Evolutionary conservation across 2,888 invertebrate genomes (phyloP), one percentile per base, ranked within the genome.

Genomic region (Autographa gamma): DNA sequence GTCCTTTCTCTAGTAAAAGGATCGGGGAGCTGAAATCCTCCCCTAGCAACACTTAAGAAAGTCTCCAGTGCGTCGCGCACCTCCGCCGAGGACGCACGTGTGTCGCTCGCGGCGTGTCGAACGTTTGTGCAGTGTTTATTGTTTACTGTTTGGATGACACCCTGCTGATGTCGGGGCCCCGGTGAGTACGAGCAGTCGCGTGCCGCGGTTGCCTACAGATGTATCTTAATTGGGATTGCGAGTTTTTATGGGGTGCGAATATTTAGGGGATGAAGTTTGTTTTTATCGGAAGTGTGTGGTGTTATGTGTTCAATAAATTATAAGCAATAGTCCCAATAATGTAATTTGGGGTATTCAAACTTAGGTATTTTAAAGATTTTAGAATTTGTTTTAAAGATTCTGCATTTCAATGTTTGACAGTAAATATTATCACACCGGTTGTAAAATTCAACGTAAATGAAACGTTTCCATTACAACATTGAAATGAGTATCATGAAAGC

Each of bases 11-110:
- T n/a, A 6, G 5, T 14, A 31, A 31, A 38, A 43, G 73, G 52
- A 34, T 48, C 14, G 18, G 59, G 73, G 67, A 62, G 8, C 19
- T 14, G 1, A 13, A 48, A 74, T 18, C 59, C 66, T 34, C 48
- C 19, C 18, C 62, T 80, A 56, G 72, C 73, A 81, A 67, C 81
- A 71, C 80, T 48, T 43, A 61, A 63, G n/a, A 65, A 68, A 54
- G 56, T 68, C 70, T 76, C 73, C 89, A 91, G 92, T 92, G 88
- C 88, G 90, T 86, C 87, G 86, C 86, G 86, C 82, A 80, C 77
- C 85, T 74, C 73, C 52, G 74, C 56, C 74, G 76, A 65, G 70
- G 71, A 48, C 76, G 86, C 83, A 77, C 82, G 85, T 80, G 66
- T 66, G 64, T 58, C 56, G 13, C 54, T 19, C 48, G 43, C 41